phyloP scores from a whole-genome alignment of 2,113 vertebrate species.

The Myiopsitta monachus region DNA sequence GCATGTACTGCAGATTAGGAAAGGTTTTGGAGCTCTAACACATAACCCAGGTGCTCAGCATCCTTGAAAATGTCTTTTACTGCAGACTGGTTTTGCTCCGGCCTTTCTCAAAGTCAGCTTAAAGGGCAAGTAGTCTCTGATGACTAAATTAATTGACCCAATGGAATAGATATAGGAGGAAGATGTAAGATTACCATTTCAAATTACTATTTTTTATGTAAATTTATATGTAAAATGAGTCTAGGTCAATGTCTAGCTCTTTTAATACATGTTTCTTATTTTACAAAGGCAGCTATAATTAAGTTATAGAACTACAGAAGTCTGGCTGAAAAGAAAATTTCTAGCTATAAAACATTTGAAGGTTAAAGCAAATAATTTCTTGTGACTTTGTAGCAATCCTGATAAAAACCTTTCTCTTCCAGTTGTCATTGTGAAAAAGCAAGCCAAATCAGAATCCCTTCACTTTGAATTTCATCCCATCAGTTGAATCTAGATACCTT shows the following conservation, averaged over 20 bases:
- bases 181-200: background rate
- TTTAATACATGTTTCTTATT: background rate
- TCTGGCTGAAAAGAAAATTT: background rate
- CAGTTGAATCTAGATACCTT: background rate
- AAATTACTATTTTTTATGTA: background rate
- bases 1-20: constrained; percentile 32
- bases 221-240: background rate
- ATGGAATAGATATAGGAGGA: background rate
- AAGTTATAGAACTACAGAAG: background rate
- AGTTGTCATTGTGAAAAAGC: background rate
- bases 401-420: background rate
- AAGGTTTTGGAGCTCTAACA: constrained; percentile 20
- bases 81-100: constrained; percentile 30
- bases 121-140: constrained; percentile 1
- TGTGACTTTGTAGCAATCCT: background rate
- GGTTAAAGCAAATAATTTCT: background rate
- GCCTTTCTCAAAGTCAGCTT: constrained; percentile 41
- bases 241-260: background rate
- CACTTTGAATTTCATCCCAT: background rate
- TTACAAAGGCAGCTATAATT: background rate
- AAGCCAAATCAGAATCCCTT: background rate
- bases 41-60: background rate
- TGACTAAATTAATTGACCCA: background rate
- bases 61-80: constrained; percentile 19
- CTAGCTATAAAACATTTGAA: background rate